Evolutionary conservation across 2,888 invertebrate species (phyloP).

Genomic region (Patella ulyssiponensis): DNA sequence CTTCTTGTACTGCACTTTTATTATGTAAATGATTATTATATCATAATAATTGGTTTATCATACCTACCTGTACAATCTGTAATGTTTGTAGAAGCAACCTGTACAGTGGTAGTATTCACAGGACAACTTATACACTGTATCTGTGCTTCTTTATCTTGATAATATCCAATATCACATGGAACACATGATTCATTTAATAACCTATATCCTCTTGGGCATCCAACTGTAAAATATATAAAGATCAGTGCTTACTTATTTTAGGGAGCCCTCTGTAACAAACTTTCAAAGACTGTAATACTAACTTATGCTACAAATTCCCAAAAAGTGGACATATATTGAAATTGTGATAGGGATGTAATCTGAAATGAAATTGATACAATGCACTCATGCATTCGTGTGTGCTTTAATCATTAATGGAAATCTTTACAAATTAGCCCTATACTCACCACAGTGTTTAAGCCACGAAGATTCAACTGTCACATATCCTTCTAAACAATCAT

Average conservation of each 20-base stretch:
- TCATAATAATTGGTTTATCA: too few relatives aligned
- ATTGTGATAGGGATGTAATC: too few relatives aligned
- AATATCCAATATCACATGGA: constrained; percentile 18
- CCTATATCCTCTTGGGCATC: constrained; percentile 19
- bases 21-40: too few relatives aligned
- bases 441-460: not conserved
- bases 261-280: too few relatives aligned
- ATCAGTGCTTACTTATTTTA: too few relatives aligned
- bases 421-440: not conserved
- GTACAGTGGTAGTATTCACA: constrained; percentile 3
- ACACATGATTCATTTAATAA: constrained; percentile 12
- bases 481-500: not conserved
- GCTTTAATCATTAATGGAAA: too few relatives aligned
- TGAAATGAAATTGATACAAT: too few relatives aligned
- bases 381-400: too few relatives aligned
- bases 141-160: constrained; percentile 19
- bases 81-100: not conserved
- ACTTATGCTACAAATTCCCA: too few relatives aligned
- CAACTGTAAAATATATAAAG: constrained; percentile 7
- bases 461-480: not conserved
- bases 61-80: constrained; percentile 17
- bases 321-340: too few relatives aligned
- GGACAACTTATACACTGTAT: constrained; percentile 19
- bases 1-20: too few relatives aligned
- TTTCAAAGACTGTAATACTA: too few relatives aligned